Evolutionary conservation across 2,888 invertebrate species (phyloP).

Genomic region (Tiliacea aurago): DNA sequence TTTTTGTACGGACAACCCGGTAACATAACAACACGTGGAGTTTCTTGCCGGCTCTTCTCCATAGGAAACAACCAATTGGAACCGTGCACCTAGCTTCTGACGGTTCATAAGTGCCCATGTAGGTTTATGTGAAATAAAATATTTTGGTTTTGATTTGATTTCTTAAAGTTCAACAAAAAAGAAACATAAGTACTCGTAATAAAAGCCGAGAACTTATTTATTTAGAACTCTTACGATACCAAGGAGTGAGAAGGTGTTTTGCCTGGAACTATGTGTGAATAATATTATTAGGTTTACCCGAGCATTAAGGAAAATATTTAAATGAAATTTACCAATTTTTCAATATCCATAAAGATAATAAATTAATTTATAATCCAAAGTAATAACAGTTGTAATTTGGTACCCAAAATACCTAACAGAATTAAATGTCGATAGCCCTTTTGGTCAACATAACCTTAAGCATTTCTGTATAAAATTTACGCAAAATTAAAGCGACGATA

Average conservation of each 20-base stretch:
- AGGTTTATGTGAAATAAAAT: no score
- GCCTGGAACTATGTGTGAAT: not conserved
- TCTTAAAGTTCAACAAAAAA: not conserved
- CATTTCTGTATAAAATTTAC: constrained; percentile 39
- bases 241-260: not conserved
- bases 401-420: constrained; percentile 19
- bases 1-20: no score
- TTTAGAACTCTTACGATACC: not conserved
- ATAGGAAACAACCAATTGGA: no score
- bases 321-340: not conserved
- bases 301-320: not conserved
- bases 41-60: no score
- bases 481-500: constrained; percentile 34
- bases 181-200: no score
- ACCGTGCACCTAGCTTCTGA: no score
- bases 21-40: no score
- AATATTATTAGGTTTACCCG: not conserved
- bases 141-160: no score
- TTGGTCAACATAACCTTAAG: constrained; percentile 39
- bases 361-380: not conserved
- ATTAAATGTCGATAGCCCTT: constrained; percentile 23
- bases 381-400: constrained; percentile 6
- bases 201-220: not conserved
- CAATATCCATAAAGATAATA: not conserved
- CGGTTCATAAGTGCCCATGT: no score